Evolutionary conservation across 1,140 invertebrate species (phyloP).

Genomic region (Steinernema feltiae): DNA sequence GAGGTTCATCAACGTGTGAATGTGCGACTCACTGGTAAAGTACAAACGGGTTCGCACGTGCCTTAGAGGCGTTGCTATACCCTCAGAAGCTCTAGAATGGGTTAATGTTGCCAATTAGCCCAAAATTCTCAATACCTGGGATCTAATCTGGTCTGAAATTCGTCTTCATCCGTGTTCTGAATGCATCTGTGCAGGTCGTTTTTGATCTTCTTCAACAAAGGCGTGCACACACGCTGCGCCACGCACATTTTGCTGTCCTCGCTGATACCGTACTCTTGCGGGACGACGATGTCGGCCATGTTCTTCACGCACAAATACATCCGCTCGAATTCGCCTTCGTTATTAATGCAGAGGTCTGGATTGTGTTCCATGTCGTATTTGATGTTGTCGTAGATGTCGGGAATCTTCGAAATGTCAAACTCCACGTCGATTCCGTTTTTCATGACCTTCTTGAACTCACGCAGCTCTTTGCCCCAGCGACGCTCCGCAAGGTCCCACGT

Average conservation of each 20-base stretch:
- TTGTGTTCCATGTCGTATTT: constrained; percentile 97
- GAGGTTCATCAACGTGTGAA: constrained; percentile 92
- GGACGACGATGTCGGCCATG: constrained; percentile 94
- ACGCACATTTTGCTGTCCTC: constrained; percentile 91
- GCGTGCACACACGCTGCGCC: constrained; percentile 92
- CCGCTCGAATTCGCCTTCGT: constrained; percentile 55
- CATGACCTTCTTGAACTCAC: constrained; percentile 78
- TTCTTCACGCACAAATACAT: constrained; percentile 69
- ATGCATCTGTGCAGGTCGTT: constrained; percentile 74
- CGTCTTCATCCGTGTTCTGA: constrained; percentile 61
- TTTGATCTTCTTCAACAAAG: constrained; percentile 87
- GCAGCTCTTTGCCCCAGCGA: constrained; percentile 95
- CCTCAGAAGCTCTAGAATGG: constrained; percentile 68
- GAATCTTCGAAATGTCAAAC: constrained; percentile 98
- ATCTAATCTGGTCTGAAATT: constrained; percentile 88
- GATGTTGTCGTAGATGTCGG: constrained; percentile 99
- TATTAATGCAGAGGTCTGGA: constrained; percentile 73
- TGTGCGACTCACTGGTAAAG: constrained; percentile 98
- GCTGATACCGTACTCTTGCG: constrained; percentile 95
- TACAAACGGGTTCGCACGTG: constrained; percentile 94
- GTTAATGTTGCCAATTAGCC: constrained; percentile 16
- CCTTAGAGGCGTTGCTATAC: constrained; percentile 89
- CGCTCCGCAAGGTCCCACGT: constrained; percentile 97
- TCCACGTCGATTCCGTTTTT: constrained; percentile 66
- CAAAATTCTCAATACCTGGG: constrained; percentile 65